Base-by-base conservation (phyloP, 2,113 vertebrate genomes). In the Corythornis madagascariensis region DNA sequence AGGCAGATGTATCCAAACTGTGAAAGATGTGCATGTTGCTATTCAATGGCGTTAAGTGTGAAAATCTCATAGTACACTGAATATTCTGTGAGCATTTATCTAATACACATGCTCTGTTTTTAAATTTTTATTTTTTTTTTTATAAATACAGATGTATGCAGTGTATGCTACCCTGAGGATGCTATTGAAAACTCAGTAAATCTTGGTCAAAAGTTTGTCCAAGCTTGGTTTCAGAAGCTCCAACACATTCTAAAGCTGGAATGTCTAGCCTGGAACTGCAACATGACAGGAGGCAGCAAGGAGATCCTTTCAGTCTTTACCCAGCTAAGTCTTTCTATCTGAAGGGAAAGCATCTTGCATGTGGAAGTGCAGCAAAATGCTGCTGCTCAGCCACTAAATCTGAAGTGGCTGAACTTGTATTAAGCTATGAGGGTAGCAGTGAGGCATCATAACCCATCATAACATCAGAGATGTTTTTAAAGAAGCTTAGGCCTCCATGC, bases 151-250 rank as follows among this genome's bases (percentile, higher is more conserved):
- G 21, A 52, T 8, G 21, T 45, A 24, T 50, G 42, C 6, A 9
- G 86, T 69, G 28, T 60, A 47, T 31, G 18, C 29, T 87, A 87
- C 60, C 64, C 66, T 52, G 60, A 89, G 78, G 77, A 83, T 59
- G 53, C 59, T 76, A 71, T 1, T 93, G 86, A 96, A 96, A 96
- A 50, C 67, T 94, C 70, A 84, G 76, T 71, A 82, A 80, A 92
- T 55, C 83, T 86, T 80, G 75, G 74, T 59, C 70, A 90, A 92
- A 78, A 87, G 71, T 82, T 78, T 92, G 66, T n/a, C 83, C 84
- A 91, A 92, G 79, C 53, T 92, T 55, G 72, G 77, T 89, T 96
- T 97, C 87, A 95, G 94, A 94, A 95, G 92, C 76, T 94, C 76
- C 0, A 3, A 92, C 57, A 82, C 3, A 1, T 86, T 90, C 77